Evolutionary conservation across 2,888 invertebrate genomes (phyloP), one percentile per base, ranked within the genome.

Genomic region (Pterostichus niger): DNA sequence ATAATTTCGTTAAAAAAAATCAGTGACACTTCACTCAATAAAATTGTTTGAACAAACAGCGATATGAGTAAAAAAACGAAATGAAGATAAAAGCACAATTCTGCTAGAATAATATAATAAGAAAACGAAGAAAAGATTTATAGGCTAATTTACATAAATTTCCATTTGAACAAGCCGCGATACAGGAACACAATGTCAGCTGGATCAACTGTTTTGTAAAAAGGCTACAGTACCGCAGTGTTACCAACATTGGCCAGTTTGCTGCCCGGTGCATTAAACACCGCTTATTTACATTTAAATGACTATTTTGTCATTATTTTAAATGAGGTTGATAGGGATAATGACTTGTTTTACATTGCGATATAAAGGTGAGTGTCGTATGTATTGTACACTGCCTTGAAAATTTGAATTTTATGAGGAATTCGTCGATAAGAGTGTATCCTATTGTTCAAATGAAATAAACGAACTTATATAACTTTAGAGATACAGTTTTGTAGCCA

Each of bases 231-330:
- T n/a, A 52, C 24, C 1, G 24, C 24, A 24, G 24, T 24, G 24
- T 24, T 40, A 6, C 35, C n/a, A 71, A n/a, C n/a, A n/a, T 64
- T 71, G 10, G 40, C 68, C 9, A 44, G 40, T 17, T 71, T 17
- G 44, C 68, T 44, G 44, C 15, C 15, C 44, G 68, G 17, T 44
- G 44, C 68, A 71, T 71, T 71, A 64, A 64, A 40, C 68, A 40
- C 68, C 46, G n/a, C 68, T 71, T 71, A 71, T 71, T 71, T 71
- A 71, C 68, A 71, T 71, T 71, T 71, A 71, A 71, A 71, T 71
- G 68, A 71, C 44, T 44, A 44, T 71, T 71, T 71, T 17, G 68
- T 71, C 68, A 71, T 71, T 71, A 44, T 71, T 71, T 71, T 71
- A 71, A 71, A 44, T 71, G 44, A 44, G 44, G 68, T 71, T 71